Evolutionary conservation across 2,113 vertebrate genomes (phyloP), one percentile per base, ranked within the genome.

Genomic region (Herpetotheres cachinnans): DNA sequence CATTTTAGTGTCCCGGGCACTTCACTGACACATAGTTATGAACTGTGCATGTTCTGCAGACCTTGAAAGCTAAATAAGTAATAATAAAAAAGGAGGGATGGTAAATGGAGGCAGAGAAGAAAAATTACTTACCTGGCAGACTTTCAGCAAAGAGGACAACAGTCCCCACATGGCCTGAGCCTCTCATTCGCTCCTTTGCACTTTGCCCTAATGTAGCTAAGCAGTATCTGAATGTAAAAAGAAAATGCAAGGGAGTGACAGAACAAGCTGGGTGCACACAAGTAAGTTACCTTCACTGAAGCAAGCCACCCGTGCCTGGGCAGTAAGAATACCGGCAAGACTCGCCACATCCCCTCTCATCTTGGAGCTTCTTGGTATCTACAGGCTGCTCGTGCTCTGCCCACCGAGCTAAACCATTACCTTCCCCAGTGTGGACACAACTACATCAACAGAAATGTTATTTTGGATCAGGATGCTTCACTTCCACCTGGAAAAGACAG

Each of bases 281-380:
- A 47, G 9, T 32, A 46, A 15, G 72, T 90, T 74, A 59, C 38
- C 40, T 82, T 55, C 56, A 29, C 56, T 13, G 38, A 82, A 82
- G 47, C 8, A 76, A 89, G 30, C 8, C 38, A 38, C 7, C 0
- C 0, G 22, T 71, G 22, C 9, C 20, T 32, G 74, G 76, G 55
- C 15, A 63, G n/a, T 21, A 44, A 55, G 30, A 81, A 62, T 3
- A 34, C 8, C 30, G 54, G n/a, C 29, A 62, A 50, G 34, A 56
- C 50, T 72, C 6, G 3, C 15, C 34, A 5, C 13, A 7, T 38
- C 29, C 13, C 36, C 29, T 58, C 61, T 91, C 16, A 19, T 55
- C 55, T 49, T 78, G 29, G 42, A 86, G 18, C 13, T 90, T 56
- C 36, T 74, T 49, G 34, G 15, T 47, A 29, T 58, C 15, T 16